These are phyloP conservation scores for Scaptomyza flava DNA, from an alignment of 2,888 invertebrate genomes.

Conservation along the genomic window DNA sequence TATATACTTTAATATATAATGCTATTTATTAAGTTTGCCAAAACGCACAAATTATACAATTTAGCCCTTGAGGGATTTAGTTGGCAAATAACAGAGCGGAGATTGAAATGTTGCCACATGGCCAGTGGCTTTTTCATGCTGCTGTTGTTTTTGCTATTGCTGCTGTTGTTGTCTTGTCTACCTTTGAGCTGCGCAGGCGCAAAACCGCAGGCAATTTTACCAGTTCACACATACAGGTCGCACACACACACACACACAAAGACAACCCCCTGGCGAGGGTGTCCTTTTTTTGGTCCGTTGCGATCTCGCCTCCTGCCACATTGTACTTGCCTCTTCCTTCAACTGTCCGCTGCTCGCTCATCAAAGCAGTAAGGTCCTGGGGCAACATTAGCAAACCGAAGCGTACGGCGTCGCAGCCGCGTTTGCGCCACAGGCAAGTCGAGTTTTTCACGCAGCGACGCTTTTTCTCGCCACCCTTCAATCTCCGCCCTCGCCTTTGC, in stretches of 20 bases:
- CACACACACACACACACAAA: conserved; percentile 18
- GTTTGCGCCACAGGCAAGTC: conserved; percentile 48
- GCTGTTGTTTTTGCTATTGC: conserved; percentile 3
- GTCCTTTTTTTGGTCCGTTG: conserved; percentile 39
- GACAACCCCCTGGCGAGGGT: conserved; percentile 7
- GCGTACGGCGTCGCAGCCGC: conserved; percentile 59
- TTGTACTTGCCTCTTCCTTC: conserved; percentile 45
- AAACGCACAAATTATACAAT: conserved; percentile 37
- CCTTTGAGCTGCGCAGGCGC: conserved; percentile 68
- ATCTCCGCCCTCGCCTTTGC: conserved; percentile 40
- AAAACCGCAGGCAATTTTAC: conserved; percentile 66
- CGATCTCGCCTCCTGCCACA: conserved; percentile 53
- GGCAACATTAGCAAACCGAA: conserved; percentile 79
- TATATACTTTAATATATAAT: neutral
- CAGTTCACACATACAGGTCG: conserved; percentile 42
- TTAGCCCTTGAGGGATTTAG: conserved; percentile 35
- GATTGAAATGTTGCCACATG: conserved; percentile 59
- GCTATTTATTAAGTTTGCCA: conserved; percentile 23
- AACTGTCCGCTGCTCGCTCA: conserved; percentile 53
- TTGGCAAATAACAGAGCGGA: conserved; percentile 52
- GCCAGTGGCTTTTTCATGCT: conserved; percentile 25
- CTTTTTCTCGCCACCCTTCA: conserved; percentile 62
- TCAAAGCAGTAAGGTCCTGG: conserved; percentile 75
- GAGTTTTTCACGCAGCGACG: conserved; percentile 77
- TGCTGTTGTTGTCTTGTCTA: conserved; percentile 19